phyloP scores from a whole-genome alignment of 2,113 vertebrate species.

The Scartelaos histophorus region DNA sequence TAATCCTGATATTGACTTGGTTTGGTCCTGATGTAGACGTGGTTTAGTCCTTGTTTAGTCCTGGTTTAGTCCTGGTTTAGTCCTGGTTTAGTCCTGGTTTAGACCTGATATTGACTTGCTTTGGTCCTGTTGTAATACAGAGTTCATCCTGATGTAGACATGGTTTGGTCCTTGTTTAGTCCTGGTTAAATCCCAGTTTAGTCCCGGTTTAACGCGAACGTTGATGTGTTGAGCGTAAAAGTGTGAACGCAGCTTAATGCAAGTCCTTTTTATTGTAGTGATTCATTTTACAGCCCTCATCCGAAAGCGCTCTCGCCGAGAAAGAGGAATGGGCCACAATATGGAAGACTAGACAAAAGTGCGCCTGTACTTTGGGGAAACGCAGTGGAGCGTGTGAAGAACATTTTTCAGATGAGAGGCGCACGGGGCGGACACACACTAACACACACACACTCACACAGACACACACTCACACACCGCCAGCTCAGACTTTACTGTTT shows the following conservation, averaged over 20 bases:
- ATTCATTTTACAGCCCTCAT: background rate
- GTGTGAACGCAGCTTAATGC: background rate
- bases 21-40: too few species aligned
- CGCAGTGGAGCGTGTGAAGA: constrained; percentile 3
- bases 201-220: background rate
- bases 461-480: too few species aligned
- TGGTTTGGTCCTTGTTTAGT: background rate
- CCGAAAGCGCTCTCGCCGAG: background rate
- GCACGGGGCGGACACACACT: background rate
- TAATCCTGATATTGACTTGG: too few species aligned
- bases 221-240: background rate
- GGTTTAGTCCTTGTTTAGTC: too few species aligned
- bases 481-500: background rate
- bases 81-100: too few species aligned
- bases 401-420: constrained; percentile 11
- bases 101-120: too few species aligned
- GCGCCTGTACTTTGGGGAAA: constrained; percentile 6
- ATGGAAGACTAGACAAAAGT: constrained; percentile 6
- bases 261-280: background rate
- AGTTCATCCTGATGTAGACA: too few species aligned
- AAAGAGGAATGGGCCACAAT: background rate
- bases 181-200: background rate
- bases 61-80: too few species aligned
- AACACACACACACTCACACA: too few species aligned
- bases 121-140: too few species aligned